A percentile compares a stretch with the other conserved stretches of the same genome.
phyloP scores from a whole-genome alignment of 1,140 invertebrate genomes.

The Acromyrmex charruanus region DNA sequence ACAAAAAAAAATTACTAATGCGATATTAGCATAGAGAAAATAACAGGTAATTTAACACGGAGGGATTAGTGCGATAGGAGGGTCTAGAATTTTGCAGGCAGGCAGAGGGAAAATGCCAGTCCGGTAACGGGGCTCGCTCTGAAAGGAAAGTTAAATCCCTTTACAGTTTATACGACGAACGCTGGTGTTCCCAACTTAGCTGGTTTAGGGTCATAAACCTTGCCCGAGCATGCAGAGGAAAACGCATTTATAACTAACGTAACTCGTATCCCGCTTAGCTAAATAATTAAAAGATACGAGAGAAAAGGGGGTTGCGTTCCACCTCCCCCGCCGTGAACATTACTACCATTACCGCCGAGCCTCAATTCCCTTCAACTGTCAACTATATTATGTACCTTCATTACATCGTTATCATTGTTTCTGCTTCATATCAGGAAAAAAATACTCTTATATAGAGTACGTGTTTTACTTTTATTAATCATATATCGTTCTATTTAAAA shows the following conservation, averaged over 20 bases:
- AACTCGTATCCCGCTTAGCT: conserved; percentile 83
- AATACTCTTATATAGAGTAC: background rate
- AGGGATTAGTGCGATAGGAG: conserved; percentile 73
- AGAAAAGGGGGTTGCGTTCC: conserved; percentile 70
- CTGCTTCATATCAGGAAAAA: background rate
- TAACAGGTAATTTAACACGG: conserved; percentile 70
- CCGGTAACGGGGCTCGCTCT: conserved; percentile 82
- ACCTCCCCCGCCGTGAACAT: conserved; percentile 68
- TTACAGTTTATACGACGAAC: conserved; percentile 85
- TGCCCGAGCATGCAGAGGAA: conserved; percentile 79
- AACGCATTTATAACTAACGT: conserved; percentile 84
- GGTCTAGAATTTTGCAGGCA: conserved; percentile 76
- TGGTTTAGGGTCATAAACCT: conserved; percentile 84
- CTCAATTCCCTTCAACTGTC: conserved; percentile 58
- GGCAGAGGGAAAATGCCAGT: conserved; percentile 76
- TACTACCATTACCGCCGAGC: conserved; percentile 47
- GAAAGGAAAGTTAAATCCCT: conserved; percentile 86
- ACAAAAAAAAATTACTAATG: conserved; percentile 62
- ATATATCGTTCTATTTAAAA: background rate
- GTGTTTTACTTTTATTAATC: conserved; percentile 3
- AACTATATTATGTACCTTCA: conserved; percentile 17
- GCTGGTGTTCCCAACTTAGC: conserved; percentile 82
- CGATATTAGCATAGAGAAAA: conserved; percentile 73
- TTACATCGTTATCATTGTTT: conserved; percentile 19
- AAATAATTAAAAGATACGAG: conserved; percentile 86